phyloP scores from a whole-genome alignment of 2,888 invertebrate species.

The Drosophila diplacantha region DNA sequence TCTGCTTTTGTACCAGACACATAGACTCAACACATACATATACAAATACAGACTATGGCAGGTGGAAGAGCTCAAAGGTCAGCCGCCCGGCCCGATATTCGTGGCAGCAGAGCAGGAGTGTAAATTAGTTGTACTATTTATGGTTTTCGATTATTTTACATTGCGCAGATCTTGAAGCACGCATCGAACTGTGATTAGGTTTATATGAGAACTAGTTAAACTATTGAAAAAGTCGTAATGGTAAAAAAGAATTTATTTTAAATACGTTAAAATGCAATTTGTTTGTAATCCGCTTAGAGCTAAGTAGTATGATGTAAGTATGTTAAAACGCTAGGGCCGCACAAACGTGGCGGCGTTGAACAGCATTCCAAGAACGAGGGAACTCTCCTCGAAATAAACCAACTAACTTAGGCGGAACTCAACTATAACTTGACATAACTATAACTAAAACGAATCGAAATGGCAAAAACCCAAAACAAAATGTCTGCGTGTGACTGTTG shows the following conservation, averaged over 20 bases:
- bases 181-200: slow-evolving; percentile 41
- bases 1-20: slow-evolving; percentile 51
- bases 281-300: slow-evolving; percentile 66
- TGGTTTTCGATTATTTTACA: slow-evolving; percentile 55
- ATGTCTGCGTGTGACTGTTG: slow-evolving; percentile 50
- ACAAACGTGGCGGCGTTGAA: slow-evolving; percentile 44
- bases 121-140: slow-evolving; percentile 40
- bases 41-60: slow-evolving; percentile 69
- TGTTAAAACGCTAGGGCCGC: slow-evolving; percentile 39
- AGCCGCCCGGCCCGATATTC: slow-evolving; percentile 45
- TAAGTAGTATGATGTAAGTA: slow-evolving; percentile 59
- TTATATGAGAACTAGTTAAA: slow-evolving; percentile 52
- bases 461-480: slow-evolving; percentile 48
- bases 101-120: slow-evolving; percentile 34
- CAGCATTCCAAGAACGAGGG: slow-evolving; percentile 60
- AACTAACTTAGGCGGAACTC: slow-evolving; percentile 67
- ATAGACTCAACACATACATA: slow-evolving; percentile 50
- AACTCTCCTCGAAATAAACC: slow-evolving; percentile 57
- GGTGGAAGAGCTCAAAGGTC: slow-evolving; percentile 30
- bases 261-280: slow-evolving; percentile 75
- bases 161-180: slow-evolving; percentile 45
- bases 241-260: slow-evolving; percentile 51
- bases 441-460: slow-evolving; percentile 60
- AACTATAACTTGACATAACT: slow-evolving; percentile 66
- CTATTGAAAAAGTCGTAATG: slow-evolving; percentile 40